A percentile compares a stretch with the other conserved stretches of the same genome.
These are phyloP conservation scores for Lamprologus lemairii DNA, from an alignment of 2,113 vertebrate species.

Conservation along the genomic window DNA sequence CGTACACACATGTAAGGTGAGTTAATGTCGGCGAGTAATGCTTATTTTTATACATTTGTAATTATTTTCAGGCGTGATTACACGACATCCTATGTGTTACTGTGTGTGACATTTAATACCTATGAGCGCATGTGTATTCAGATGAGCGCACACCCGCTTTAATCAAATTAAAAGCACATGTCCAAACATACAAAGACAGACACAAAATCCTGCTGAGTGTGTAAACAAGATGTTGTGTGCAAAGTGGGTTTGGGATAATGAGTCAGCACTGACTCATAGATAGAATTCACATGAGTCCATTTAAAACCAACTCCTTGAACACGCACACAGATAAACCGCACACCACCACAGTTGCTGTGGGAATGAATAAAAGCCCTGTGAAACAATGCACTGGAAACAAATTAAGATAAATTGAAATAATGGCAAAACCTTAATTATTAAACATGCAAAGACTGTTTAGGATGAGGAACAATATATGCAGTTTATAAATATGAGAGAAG, in stretches of 20 bases:
- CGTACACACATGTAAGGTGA: neutral
- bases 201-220: neutral
- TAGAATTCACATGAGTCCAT: slow-evolving; percentile 8
- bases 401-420: neutral
- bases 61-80: neutral
- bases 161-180: neutral
- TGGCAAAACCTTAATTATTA: neutral
- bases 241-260: neutral
- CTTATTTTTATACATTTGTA: neutral
- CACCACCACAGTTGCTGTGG: neutral
- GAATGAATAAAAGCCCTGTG: neutral
- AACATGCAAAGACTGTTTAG: neutral
- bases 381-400: neutral
- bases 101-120: neutral
- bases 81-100: neutral
- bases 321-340: neutral
- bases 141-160: neutral
- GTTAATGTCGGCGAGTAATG: neutral
- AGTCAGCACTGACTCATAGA: neutral
- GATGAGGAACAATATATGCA: neutral
- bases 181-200: neutral
- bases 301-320: slow-evolving; percentile 1
- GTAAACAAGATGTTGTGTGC: neutral
- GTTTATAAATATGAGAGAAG: neutral
- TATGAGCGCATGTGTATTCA: neutral